Evolutionary conservation across 2,888 invertebrate species (phyloP).

Genomic region (Ariolimax columbianus): DNA sequence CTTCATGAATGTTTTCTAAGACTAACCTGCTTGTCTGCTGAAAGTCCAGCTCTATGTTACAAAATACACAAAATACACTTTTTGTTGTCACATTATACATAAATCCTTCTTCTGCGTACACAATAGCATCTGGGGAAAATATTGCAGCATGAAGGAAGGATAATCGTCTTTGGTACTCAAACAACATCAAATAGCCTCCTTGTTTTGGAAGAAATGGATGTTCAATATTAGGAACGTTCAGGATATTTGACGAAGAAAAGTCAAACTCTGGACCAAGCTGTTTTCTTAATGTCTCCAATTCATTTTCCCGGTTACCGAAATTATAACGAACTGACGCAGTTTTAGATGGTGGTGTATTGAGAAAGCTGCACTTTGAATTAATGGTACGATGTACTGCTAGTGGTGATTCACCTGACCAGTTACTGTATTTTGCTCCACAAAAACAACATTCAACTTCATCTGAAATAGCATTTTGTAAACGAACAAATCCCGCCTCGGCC

Average conservation of each 20-base stretch:
- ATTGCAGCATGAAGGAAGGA: slow-evolving; percentile 37
- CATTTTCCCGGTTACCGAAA: slow-evolving; percentile 3
- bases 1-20: slow-evolving; percentile 34
- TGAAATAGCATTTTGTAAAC: slow-evolving; percentile 7
- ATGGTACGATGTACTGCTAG: slow-evolving; percentile 52
- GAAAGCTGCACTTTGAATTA: slow-evolving; percentile 45
- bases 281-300: slow-evolving; percentile 18
- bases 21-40: slow-evolving; percentile 23
- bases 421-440: slow-evolving; percentile 47
- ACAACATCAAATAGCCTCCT: slow-evolving; percentile 49
- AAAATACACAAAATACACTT: slow-evolving; percentile 51
- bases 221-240: slow-evolving; percentile 25
- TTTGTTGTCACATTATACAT: slow-evolving; percentile 33
- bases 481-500: slow-evolving; percentile 52
- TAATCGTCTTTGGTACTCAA: slow-evolving; percentile 49
- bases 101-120: slow-evolving; percentile 52
- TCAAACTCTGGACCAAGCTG: slow-evolving; percentile 14
- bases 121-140: slow-evolving; percentile 27
- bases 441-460: slow-evolving; percentile 52
- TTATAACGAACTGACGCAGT: background rate
- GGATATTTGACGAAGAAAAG: slow-evolving; percentile 14
- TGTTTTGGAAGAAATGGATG: slow-evolving; percentile 49
- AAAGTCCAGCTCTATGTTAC: slow-evolving; percentile 35
- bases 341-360: slow-evolving; percentile 34
- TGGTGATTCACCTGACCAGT: slow-evolving; percentile 52